Conservation (phyloP, 2,797 vertebrate species). For the Sebastes reedi region DNA sequence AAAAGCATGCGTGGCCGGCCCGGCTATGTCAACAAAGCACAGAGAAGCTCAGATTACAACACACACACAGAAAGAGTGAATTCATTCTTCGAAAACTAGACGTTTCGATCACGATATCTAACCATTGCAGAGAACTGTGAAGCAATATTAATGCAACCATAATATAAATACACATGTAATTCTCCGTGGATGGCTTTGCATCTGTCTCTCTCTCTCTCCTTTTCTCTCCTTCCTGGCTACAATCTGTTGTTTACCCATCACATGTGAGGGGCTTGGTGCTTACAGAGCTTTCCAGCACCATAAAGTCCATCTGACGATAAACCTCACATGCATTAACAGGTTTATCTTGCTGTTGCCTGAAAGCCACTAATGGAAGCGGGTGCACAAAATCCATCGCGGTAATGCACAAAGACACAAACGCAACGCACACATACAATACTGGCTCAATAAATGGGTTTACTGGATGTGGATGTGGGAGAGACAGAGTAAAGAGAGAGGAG, state of each 20-base stretch:
- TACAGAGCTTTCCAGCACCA: slow-evolving; percentile 28
- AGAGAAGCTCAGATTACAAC: too few species aligned
- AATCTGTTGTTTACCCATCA: slow-evolving; percentile 22
- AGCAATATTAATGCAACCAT: background rate
- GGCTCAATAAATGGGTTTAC: slow-evolving; percentile 62
- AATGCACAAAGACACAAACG: slow-evolving; percentile 38
- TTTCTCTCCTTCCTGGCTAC: background rate
- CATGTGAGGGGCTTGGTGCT: background rate
- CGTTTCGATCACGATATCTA: background rate
- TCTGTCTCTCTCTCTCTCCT: background rate
- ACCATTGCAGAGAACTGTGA: background rate
- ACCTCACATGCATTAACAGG: slow-evolving; percentile 53
- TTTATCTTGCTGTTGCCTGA: slow-evolving; percentile 53
- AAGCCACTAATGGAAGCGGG: slow-evolving; percentile 72
- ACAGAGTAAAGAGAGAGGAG: background rate
- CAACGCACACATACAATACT: slow-evolving; percentile 37
- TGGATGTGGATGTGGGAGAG: slow-evolving; percentile 36
- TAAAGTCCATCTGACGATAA: slow-evolving; percentile 52
- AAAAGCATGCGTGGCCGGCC: too few species aligned
- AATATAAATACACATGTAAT: background rate
- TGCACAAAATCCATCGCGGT: slow-evolving; percentile 46
- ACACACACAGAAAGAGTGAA: too few species aligned
- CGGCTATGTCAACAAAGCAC: too few species aligned
- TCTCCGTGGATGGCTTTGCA: background rate
- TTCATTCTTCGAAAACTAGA: too few species aligned